A percentile compares a stretch with the other conserved stretches of the same genome.
Conservation (phyloP, 2,113 vertebrate species). For the Oxygymnocypris stewartii region DNA sequence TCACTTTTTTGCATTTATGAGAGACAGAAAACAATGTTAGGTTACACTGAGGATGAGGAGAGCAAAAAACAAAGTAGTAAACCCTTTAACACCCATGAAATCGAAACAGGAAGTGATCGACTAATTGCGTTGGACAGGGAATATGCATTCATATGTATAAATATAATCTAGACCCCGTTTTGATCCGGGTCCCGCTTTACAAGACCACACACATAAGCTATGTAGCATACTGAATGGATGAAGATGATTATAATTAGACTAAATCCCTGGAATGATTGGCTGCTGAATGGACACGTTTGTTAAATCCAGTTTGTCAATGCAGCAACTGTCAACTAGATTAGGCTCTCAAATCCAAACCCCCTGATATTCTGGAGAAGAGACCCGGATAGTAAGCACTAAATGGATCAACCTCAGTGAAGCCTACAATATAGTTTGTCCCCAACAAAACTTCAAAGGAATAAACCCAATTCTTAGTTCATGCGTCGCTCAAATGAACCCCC, state of each 20-base stretch:
- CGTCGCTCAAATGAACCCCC: background rate
- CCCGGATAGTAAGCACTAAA: conserved; percentile 12
- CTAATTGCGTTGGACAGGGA: background rate
- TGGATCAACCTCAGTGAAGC: background rate
- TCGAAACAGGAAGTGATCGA: background rate
- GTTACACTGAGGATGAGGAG: conserved; percentile 37
- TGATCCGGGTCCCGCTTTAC: background rate
- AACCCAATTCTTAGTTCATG: background rate
- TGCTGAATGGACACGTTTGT: background rate
- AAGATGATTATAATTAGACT: background rate
- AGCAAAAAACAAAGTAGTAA: conserved; percentile 7
- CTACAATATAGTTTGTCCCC: background rate
- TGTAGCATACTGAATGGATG: background rate
- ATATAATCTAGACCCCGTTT: background rate
- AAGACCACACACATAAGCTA: background rate
- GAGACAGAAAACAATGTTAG: conserved; percentile 31
- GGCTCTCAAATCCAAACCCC: background rate
- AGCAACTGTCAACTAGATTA: background rate
- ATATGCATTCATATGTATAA: background rate
- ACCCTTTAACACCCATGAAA: background rate
- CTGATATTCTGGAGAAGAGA: background rate
- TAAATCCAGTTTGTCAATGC: background rate
- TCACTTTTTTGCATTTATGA: conserved; percentile 52
- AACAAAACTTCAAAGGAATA: conserved; percentile 5
- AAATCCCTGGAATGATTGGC: conserved; percentile 9